Conservation (phyloP, 2,113 vertebrate genomes). For the Myotis yumanensis region DNA sequence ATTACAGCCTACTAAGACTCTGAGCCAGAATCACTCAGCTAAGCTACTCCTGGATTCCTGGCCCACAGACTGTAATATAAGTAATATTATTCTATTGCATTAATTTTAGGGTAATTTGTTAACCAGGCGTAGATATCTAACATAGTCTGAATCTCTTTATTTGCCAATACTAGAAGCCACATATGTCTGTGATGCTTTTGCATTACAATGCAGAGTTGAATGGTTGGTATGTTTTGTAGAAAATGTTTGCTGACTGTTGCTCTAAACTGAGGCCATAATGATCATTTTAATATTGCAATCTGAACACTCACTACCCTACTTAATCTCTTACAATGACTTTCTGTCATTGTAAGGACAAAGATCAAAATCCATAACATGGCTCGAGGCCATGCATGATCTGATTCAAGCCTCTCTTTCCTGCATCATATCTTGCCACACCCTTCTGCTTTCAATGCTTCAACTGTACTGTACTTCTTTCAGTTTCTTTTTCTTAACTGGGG, state of each 20-base stretch:
- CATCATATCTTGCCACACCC: background rate
- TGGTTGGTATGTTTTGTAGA: background rate
- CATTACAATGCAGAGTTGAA: background rate
- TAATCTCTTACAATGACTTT: background rate
- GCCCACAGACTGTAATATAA: background rate
- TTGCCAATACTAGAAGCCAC: background rate
- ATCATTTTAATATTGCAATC: background rate
- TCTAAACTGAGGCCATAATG: background rate
- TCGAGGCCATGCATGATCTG: background rate
- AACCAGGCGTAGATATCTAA: background rate
- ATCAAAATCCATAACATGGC: background rate
- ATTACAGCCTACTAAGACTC: background rate
- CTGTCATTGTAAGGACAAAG: background rate
- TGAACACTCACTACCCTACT: background rate
- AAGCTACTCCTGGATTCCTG: conserved; percentile 18
- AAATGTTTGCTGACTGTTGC: conserved; percentile 2
- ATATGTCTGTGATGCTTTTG: background rate
- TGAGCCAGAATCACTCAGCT: background rate
- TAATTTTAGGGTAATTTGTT: background rate
- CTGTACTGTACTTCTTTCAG: background rate
- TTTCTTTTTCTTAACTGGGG: background rate
- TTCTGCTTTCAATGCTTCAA: background rate
- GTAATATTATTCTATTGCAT: background rate
- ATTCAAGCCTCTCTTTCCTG: background rate
- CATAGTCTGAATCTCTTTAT: background rate